These are phyloP conservation scores for Mamestra brassicae DNA, from an alignment of 2,888 invertebrate genomes.

Conservation along the genomic window DNA sequence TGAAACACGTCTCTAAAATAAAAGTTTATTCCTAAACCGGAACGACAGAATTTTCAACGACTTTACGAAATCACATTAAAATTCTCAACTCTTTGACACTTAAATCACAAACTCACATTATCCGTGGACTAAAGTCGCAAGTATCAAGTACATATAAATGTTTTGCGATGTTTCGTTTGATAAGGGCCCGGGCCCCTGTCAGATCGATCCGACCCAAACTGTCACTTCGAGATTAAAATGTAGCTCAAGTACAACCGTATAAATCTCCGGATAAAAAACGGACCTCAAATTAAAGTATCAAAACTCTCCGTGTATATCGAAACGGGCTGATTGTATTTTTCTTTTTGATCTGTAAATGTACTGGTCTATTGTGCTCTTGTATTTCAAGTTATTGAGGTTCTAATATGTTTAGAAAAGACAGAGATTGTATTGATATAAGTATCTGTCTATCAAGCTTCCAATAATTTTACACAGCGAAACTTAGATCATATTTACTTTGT, in stretches of 20 bases:
- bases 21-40: conserved; percentile 18
- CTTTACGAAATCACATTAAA: conserved; percentile 36
- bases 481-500: neutral
- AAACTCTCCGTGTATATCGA: conserved; percentile 30
- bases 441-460: conserved; percentile 23
- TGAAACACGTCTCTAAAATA: neutral
- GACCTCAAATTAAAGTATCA: conserved; percentile 46
- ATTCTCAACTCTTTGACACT: conserved; percentile 38
- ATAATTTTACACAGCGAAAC: neutral
- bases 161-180: conserved; percentile 57
- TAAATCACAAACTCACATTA: conserved; percentile 48
- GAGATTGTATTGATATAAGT: conserved; percentile 13
- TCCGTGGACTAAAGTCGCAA: conserved; percentile 50
- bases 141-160: conserved; percentile 56
- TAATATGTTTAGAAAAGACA: conserved; percentile 14
- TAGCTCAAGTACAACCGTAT: conserved; percentile 47
- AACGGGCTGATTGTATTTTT: conserved; percentile 34
- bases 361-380: conserved; percentile 18
- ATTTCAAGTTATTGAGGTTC: conserved; percentile 10
- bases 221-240: conserved; percentile 64
- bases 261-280: conserved; percentile 50
- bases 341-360: conserved; percentile 39
- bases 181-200: conserved; percentile 63
- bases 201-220: conserved; percentile 57
- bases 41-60: conserved; percentile 13